A percentile compares a stretch with the other conserved stretches of the same genome.
phyloP scores from a whole-genome alignment of 2,888 invertebrate species.

The Cosmopolites sordidus region DNA sequence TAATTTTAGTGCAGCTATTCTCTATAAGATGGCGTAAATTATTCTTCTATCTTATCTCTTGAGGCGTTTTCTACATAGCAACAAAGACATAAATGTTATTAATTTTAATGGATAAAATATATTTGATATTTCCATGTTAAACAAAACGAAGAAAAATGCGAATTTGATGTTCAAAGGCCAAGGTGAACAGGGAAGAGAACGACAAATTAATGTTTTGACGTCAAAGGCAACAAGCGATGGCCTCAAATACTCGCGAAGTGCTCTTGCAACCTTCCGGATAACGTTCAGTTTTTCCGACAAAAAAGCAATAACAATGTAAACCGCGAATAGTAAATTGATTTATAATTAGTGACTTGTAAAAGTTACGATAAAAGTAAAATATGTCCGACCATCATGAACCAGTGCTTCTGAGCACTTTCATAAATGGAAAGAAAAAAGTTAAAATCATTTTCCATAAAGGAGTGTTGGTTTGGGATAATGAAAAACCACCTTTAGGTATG shows the following conservation, averaged over 20 bases:
- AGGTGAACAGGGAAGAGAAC: background rate
- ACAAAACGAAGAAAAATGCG: too few relatives aligned
- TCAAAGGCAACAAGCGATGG: constrained; percentile 6
- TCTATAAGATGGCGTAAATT: too few relatives aligned
- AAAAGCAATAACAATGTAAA: constrained; percentile 10
- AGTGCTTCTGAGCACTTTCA: constrained; percentile 52
- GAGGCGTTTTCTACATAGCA: too few relatives aligned
- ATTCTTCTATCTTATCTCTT: too few relatives aligned
- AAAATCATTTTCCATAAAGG: constrained; percentile 61
- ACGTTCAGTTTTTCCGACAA: constrained; percentile 4
- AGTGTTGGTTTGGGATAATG: constrained; percentile 61
- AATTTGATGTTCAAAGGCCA: constrained; percentile 3
- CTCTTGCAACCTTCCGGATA: constrained; percentile 10
- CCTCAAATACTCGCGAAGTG: constrained; percentile 5
- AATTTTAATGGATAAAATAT: too few relatives aligned
- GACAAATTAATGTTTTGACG: constrained; percentile 2
- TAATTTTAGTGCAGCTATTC: too few relatives aligned
- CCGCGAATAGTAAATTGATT: background rate
- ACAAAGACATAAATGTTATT: too few relatives aligned
- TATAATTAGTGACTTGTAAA: background rate
- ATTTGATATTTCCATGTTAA: too few relatives aligned
- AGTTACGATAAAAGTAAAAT: background rate
- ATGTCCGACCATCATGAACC: constrained; percentile 32
- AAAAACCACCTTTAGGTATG: constrained; percentile 55
- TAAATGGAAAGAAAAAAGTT: constrained; percentile 58